Evolutionary conservation across 2,888 invertebrate species (phyloP).

Genomic region (Parnassius glacialis): DNA sequence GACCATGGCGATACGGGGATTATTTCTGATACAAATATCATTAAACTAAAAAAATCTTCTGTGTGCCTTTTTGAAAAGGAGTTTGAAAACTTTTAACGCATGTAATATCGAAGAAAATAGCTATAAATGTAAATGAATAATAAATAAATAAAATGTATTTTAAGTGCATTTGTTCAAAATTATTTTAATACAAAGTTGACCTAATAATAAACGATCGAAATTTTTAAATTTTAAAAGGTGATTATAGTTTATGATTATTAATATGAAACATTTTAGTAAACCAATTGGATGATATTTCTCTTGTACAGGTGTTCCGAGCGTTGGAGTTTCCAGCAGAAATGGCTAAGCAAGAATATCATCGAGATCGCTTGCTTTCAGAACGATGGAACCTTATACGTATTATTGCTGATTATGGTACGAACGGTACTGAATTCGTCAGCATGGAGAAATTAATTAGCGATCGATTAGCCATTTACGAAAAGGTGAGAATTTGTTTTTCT

Average conservation of each 20-base stretch:
- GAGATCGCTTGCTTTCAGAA: constrained; percentile 80
- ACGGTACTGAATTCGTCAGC: constrained; percentile 77
- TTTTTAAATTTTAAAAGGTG: too few species aligned
- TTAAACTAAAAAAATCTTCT: constrained; percentile 65
- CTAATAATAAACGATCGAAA: too few species aligned
- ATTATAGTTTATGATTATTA: too few species aligned
- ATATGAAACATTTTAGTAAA: too few species aligned
- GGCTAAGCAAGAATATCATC: constrained; percentile 82
- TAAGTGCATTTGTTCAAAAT: not conserved
- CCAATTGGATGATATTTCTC: not conserved
- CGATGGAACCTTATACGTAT: constrained; percentile 80
- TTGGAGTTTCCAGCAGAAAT: constrained; percentile 90
- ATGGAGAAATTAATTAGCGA: constrained; percentile 75
- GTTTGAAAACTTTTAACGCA: constrained; percentile 83
- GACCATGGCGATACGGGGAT: constrained; percentile 83
- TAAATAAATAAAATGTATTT: constrained; percentile 8
- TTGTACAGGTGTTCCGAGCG: constrained; percentile 86
- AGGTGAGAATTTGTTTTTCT: constrained; percentile 41
- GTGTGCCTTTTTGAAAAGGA: constrained; percentile 81
- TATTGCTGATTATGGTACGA: constrained; percentile 80
- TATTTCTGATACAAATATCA: constrained; percentile 82
- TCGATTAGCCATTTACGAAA: constrained; percentile 67
- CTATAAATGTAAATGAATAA: constrained; percentile 20
- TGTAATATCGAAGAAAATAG: not conserved
- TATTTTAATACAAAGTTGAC: not conserved